Percentiles rank a stretch among this genome's conserved stretches.
Evolutionary conservation across 2,888 invertebrate genomes (phyloP).

Genomic region (Eupithecia tripunctaria): DNA sequence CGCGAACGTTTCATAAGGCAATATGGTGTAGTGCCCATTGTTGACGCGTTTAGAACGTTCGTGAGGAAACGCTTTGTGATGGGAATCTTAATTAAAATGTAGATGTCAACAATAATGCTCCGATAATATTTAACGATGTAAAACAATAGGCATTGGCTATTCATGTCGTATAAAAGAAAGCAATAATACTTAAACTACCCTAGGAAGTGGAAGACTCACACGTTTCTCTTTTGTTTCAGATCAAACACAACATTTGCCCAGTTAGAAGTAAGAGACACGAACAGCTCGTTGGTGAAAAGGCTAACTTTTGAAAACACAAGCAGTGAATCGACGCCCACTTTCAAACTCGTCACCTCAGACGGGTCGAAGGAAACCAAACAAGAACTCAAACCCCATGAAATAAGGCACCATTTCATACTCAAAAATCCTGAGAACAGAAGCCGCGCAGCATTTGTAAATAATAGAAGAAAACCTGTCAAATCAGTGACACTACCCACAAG

Average conservation of each 20-base stretch:
- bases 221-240: slow-evolving; percentile 62
- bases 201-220: neutral
- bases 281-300: slow-evolving; percentile 72
- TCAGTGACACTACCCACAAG: slow-evolving; percentile 59
- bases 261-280: slow-evolving; percentile 74
- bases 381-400: slow-evolving; percentile 77
- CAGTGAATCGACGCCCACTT: slow-evolving; percentile 65
- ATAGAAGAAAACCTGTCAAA: slow-evolving; percentile 66
- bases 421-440: slow-evolving; percentile 74
- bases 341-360: slow-evolving; percentile 71
- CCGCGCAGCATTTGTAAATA: slow-evolving; percentile 74
- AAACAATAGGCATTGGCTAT: neutral
- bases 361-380: slow-evolving; percentile 71
- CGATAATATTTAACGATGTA: neutral
- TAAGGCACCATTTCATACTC: slow-evolving; percentile 75
- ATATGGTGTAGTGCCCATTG: slow-evolving; percentile 28
- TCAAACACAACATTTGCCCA: slow-evolving; percentile 78
- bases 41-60: slow-evolving; percentile 14
- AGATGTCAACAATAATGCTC: neutral
- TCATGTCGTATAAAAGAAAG: neutral
- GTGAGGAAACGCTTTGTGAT: slow-evolving; percentile 26
- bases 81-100: slow-evolving; percentile 19
- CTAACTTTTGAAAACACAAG: slow-evolving; percentile 75
- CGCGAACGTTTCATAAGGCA: slow-evolving; percentile 30
- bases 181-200: neutral